These are phyloP conservation scores for Oxygymnocypris stewartii DNA, from an alignment of 2,113 vertebrate genomes.

Conservation along the genomic window DNA sequence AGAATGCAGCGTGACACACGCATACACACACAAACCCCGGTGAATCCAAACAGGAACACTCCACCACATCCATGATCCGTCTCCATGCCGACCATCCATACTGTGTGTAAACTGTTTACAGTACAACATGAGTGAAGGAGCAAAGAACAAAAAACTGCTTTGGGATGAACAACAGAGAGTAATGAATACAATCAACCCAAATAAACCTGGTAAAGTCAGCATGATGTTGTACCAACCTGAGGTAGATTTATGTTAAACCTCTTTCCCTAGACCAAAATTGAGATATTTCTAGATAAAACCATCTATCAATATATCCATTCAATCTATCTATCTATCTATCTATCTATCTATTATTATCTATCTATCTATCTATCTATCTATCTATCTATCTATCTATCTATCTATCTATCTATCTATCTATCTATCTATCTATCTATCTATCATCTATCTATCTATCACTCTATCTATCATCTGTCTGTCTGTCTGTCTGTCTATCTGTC, in stretches of 20 bases:
- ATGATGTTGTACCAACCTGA: no score
- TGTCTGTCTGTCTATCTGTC: no score
- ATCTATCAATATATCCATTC: neutral
- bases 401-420: neutral
- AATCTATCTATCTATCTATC: no score
- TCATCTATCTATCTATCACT: no score
- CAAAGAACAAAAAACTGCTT: neutral
- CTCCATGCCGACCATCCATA: conserved; percentile 56
- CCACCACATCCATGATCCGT: conserved; percentile 31
- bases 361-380: no score
- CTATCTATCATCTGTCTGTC: no score
- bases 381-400: neutral
- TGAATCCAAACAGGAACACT: conserved; percentile 76
- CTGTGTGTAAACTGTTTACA: conserved; percentile 73
- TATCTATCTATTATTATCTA: no score
- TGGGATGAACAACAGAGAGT: neutral
- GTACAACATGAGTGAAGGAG: conserved; percentile 28
- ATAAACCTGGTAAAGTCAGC: neutral
- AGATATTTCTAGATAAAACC: no score
- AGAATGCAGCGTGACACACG: conserved; percentile 7
- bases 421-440: neutral
- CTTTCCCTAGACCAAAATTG: no score
- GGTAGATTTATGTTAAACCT: no score
- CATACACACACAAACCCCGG: conserved; percentile 11
- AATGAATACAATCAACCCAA: neutral